These are phyloP conservation scores for Riptortus pedestris DNA, from an alignment of 1,140 invertebrate species.

Conservation along the genomic window DNA sequence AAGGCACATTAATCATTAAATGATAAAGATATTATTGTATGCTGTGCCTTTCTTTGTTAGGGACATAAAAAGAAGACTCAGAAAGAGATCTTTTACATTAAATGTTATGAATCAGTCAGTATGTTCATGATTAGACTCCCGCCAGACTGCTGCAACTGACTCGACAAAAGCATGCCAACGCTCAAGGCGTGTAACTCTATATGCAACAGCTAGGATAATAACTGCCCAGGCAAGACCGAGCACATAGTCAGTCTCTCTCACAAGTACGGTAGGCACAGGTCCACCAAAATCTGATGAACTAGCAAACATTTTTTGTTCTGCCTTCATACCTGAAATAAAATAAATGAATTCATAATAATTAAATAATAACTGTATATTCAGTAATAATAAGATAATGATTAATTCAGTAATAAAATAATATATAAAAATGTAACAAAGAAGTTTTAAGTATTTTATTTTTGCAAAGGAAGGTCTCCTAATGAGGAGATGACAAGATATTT, in stretches of 20 bases:
- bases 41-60: too few relatives aligned
- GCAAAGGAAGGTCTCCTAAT: too few relatives aligned
- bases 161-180: conserved; percentile 74
- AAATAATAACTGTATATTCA: conserved; percentile 21
- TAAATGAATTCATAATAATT: not conserved
- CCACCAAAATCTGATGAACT: conserved; percentile 67
- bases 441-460: not conserved
- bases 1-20: too few relatives aligned
- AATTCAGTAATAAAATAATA: not conserved
- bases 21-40: too few relatives aligned
- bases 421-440: not conserved
- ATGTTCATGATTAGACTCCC: conserved; percentile 4
- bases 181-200: conserved; percentile 64
- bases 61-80: too few relatives aligned
- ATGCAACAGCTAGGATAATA: conserved; percentile 61
- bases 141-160: conserved; percentile 74
- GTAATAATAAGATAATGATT: not conserved
- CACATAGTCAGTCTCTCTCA: conserved; percentile 68
- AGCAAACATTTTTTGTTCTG: conserved; percentile 52
- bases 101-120: conserved; percentile 6
- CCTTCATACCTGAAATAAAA: conserved; percentile 44
- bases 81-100: too few relatives aligned
- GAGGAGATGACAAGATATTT: too few relatives aligned
- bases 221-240: conserved; percentile 77
- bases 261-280: conserved; percentile 60